Base-by-base conservation (phyloP, 2,797 vertebrate species). In the Mallotus villosus region DNA sequence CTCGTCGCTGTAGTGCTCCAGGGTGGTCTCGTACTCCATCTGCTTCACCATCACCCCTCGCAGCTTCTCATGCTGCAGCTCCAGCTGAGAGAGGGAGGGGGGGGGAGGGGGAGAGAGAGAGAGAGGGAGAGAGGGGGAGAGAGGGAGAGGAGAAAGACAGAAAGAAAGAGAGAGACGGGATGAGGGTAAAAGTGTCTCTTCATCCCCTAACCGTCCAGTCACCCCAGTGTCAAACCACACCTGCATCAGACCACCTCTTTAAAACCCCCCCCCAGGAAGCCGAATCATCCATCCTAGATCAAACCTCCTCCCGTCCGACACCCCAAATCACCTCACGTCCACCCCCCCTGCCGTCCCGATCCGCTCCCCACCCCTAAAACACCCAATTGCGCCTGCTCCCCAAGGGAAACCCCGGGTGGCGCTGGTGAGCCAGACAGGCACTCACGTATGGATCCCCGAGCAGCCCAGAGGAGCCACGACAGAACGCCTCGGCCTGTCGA, bases 51-150 rank as follows among this genome's bases (percentile, higher is more conserved):
- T 93, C 29, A 92, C 92, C 59, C 79, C 89, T 69, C 91, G 92
- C 72, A 98, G 87, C 86, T 90, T 92, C 69, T 96, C 94, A 1
- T 96, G 95, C 68, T 93, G 91, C 68, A 95, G 86, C 87, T 95
- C 94, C 8, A 96, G 84, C 96, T 98, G 75, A 21, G 70, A 67
- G 2, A 21, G 25, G 4, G 63, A 58, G 7, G 2, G 5, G 17
- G 22, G 22, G 41, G 2, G 21, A 24, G 41, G 6, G 41, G 21
- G 37, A 11, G 37, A 2, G 37, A 41, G 37, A 12, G 37, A 6
- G 9, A 12, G 2, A 11, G 37, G 1, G 37, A 11, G 9, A 2
- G 8, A 14, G 37, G 11, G 37, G 2, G 37, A 41, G 37, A 12
- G 37, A 41, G 9, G 11, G 8, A 41, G 37, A 1, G 32, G 32